Percentiles rank a stretch among this genome's conserved stretches.
Evolutionary conservation across 2,888 invertebrate genomes (phyloP).

Genomic region (Eretmocerus hayati): DNA sequence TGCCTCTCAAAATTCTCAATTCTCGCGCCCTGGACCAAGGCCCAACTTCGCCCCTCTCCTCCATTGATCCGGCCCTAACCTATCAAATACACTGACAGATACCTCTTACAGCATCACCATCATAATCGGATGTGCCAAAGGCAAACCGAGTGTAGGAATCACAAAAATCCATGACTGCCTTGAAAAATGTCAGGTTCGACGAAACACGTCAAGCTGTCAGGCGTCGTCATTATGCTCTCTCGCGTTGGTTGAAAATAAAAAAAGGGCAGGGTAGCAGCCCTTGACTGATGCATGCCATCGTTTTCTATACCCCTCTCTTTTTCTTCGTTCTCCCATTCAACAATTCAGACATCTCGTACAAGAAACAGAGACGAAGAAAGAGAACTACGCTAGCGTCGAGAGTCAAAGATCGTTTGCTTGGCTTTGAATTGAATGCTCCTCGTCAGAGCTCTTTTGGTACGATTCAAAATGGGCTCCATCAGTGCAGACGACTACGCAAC

Average conservation of each 20-base stretch:
- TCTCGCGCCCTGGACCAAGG: no score
- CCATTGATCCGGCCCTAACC: no score
- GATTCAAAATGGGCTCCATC: constrained; percentile 34
- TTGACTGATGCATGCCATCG: constrained; percentile 14
- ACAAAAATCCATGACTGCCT: constrained; percentile 16
- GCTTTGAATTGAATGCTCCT: constrained; percentile 30
- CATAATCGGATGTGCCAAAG: neutral
- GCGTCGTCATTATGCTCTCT: constrained; percentile 16
- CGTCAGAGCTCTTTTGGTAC: constrained; percentile 27
- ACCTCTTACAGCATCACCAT: no score
- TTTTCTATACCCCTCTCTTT: neutral
- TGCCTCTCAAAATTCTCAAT: no score
- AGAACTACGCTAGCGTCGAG: neutral
- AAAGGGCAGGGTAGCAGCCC: constrained; percentile 7
- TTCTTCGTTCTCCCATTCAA: no score
- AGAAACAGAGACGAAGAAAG: constrained; percentile 6
- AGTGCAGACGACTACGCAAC: constrained; percentile 16
- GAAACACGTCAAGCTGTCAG: constrained; percentile 22
- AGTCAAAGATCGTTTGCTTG: constrained; percentile 17
- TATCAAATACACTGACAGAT: no score
- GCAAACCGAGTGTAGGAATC: constrained; percentile 8
- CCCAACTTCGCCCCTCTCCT: no score
- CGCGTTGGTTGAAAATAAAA: neutral
- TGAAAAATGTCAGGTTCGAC: constrained; percentile 23
- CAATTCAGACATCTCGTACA: neutral